Evolutionary conservation across 2,113 vertebrate genomes (phyloP).

Genomic region (Junco hyemalis): DNA sequence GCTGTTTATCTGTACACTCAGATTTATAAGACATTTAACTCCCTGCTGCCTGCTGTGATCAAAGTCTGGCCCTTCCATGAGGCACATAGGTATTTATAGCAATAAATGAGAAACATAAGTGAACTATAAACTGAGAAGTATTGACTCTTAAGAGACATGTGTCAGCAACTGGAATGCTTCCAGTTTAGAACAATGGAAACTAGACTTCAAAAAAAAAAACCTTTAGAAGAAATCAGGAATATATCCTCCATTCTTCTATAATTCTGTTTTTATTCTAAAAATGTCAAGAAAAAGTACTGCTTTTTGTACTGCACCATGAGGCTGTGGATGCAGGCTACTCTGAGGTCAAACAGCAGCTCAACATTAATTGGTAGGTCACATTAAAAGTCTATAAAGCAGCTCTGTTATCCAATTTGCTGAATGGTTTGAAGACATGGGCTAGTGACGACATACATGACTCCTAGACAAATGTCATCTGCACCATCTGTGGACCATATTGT

Average conservation of each 20-base stretch:
- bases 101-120: neutral
- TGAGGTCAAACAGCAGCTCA: neutral
- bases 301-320: neutral
- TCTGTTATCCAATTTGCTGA: neutral
- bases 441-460: slow-evolving; percentile 41
- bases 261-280: neutral
- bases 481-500: slow-evolving; percentile 66
- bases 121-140: neutral
- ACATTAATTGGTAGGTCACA: neutral
- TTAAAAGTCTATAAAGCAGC: neutral
- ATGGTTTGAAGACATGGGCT: slow-evolving; percentile 33
- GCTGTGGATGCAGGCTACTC: neutral
- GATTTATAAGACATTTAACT: neutral
- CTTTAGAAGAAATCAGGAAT: neutral
- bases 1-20: neutral
- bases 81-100: neutral
- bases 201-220: neutral
- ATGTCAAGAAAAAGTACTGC: fast-evolving
- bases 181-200: neutral
- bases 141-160: neutral
- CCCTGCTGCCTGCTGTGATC: neutral
- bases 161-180: neutral
- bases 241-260: neutral
- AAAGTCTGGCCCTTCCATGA: neutral
- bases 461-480: slow-evolving; percentile 60